Evolutionary conservation across 1,140 invertebrate genomes (phyloP).

Genomic region (Drosophila pseudoananassae): DNA sequence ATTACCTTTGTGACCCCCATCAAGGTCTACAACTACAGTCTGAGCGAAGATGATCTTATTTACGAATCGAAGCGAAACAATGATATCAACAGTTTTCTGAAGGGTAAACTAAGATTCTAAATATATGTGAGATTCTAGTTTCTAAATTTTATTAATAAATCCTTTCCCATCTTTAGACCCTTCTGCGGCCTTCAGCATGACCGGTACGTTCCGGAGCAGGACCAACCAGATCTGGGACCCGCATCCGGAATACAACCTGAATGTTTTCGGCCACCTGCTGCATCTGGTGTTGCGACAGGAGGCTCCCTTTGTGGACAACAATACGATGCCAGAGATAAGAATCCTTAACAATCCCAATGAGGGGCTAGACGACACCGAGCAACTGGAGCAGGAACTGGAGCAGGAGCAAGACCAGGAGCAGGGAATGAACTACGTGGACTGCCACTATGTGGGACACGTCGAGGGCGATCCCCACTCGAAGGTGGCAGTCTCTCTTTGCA

Average conservation of each 20-base stretch:
- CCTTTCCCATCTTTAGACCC: conserved; percentile 40
- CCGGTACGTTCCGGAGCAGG: conserved; percentile 87
- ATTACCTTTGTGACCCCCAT: conserved; percentile 64
- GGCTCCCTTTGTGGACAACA: conserved; percentile 85
- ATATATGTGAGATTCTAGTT: background rate
- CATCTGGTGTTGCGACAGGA: conserved; percentile 86
- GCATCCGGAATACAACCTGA: conserved; percentile 89
- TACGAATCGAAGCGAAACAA: conserved; percentile 80
- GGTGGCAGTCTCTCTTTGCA: conserved; percentile 90
- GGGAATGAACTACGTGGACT: conserved; percentile 84
- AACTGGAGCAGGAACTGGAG: conserved; percentile 74
- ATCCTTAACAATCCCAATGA: conserved; percentile 85
- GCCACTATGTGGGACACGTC: conserved; percentile 89
- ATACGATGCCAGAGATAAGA: conserved; percentile 86
- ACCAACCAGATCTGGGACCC: conserved; percentile 89
- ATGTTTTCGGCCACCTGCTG: conserved; percentile 86
- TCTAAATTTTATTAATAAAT: background rate
- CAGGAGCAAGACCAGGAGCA: conserved; percentile 71
- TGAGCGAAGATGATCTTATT: conserved; percentile 77
- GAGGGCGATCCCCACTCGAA: conserved; percentile 87
- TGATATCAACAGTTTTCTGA: conserved; percentile 58
- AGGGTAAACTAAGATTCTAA: conserved; percentile 39
- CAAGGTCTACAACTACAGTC: conserved; percentile 72
- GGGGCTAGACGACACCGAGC: conserved; percentile 50
- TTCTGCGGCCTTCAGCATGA: conserved; percentile 73